Evolutionary conservation across 2,797 vertebrate species (phyloP).

Genomic region (Coregonus sp.): DNA sequence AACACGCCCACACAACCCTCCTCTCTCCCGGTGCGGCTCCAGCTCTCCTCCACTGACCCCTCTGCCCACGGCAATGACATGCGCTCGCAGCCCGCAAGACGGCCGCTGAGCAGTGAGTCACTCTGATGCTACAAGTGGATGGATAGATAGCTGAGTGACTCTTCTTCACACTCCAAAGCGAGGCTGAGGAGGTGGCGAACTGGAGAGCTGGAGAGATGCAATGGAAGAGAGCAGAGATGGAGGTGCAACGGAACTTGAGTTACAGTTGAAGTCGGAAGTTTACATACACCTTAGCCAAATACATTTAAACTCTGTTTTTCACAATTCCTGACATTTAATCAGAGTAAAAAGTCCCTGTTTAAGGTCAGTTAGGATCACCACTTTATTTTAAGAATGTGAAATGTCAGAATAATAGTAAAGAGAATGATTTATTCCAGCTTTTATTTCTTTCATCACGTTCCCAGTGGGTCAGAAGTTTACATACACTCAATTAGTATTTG

Average conservation of each 20-base stretch:
- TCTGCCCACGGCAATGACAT: constrained; percentile 57
- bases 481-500: no score
- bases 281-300: no score
- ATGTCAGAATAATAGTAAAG: no score
- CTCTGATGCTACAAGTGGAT: constrained; percentile 48
- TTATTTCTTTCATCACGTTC: no score
- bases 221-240: not conserved
- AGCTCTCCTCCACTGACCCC: constrained; percentile 55
- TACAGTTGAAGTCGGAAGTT: not conserved
- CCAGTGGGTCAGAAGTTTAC: no score
- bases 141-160: constrained; percentile 44
- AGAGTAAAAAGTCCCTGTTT: no score
- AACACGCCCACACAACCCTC: constrained; percentile 40
- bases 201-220: constrained; percentile 3
- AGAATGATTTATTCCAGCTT: no score
- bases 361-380: no score
- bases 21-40: constrained; percentile 36
- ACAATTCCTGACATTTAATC: no score
- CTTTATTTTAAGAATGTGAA: no score
- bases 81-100: constrained; percentile 47
- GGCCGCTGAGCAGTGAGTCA: constrained; percentile 62
- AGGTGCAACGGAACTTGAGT: constrained; percentile 21
- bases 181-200: constrained; percentile 46
- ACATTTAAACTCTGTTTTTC: no score
- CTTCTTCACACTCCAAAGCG: constrained; percentile 48